Conservation (phyloP, 1,140 invertebrate genomes). For the Penaeus chinensis region DNA sequence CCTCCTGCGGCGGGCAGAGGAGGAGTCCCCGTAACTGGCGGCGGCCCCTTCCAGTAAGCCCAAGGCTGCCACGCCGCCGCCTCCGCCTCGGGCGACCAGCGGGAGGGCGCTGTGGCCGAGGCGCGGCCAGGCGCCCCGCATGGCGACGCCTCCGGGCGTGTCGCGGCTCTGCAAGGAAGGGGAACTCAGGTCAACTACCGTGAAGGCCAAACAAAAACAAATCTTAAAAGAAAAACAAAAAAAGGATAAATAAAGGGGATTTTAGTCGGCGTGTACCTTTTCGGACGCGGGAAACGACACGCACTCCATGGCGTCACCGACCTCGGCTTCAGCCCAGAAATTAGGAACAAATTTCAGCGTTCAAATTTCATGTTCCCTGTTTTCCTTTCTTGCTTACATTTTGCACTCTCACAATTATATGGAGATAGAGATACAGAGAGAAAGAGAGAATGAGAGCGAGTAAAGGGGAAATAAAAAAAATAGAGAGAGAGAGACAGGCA, state of each 20-base stretch:
- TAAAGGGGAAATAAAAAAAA: not conserved
- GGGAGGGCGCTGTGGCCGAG: constrained; percentile 32
- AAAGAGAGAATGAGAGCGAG: not conserved
- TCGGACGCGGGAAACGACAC: not conserved
- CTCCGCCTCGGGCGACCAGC: constrained; percentile 17
- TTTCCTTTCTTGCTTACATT: too few species aligned
- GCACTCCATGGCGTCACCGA: too few species aligned
- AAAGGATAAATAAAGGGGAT: not conserved
- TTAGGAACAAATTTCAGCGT: too few species aligned
- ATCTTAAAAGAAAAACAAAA: not conserved
- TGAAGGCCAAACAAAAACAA: constrained; percentile 1
- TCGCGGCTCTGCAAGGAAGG: constrained; percentile 52
- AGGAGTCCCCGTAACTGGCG: not conserved
- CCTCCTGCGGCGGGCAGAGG: constrained; percentile 12
- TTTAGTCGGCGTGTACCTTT: not conserved
- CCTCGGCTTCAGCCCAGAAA: too few species aligned
- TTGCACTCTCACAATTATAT: not conserved
- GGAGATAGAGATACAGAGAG: not conserved
- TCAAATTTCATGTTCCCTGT: too few species aligned
- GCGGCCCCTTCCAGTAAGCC: not conserved
- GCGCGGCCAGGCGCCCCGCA: constrained; percentile 31
- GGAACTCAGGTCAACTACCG: constrained; percentile 47
- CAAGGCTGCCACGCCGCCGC: not conserved
- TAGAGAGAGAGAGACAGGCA: too few species aligned
- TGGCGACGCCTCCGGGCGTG: constrained; percentile 29